Percentiles rank a stretch among this genome's conserved stretches.
phyloP scores from a whole-genome alignment of 2,888 invertebrate species.

The Erebia palarica region DNA sequence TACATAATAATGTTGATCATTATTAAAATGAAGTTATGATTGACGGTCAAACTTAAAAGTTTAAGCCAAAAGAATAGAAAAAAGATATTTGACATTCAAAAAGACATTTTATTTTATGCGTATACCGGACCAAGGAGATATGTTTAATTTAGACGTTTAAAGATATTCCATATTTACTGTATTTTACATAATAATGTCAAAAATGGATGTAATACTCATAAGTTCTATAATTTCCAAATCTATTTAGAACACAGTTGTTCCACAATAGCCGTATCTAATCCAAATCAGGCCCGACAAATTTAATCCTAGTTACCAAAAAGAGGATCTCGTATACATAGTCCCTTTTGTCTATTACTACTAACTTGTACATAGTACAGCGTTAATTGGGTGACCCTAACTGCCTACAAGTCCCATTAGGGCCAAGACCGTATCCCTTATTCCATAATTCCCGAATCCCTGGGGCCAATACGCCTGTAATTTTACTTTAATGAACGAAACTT shows the following conservation, averaged over 20 bases:
- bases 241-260: neutral
- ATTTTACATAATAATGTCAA: too few species aligned
- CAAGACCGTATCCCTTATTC: constrained; percentile 58
- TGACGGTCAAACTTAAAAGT: too few species aligned
- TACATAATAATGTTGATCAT: too few species aligned
- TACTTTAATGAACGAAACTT: constrained; percentile 74
- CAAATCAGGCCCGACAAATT: constrained; percentile 11
- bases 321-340: constrained; percentile 38
- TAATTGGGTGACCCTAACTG: constrained; percentile 64
- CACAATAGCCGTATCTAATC: constrained; percentile 17
- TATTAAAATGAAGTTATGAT: too few species aligned
- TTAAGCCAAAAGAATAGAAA: too few species aligned
- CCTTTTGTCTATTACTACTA: constrained; percentile 32
- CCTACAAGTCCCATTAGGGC: constrained; percentile 66
- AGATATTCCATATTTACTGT: too few species aligned
- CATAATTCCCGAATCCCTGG: constrained; percentile 57
- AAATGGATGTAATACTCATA: too few species aligned
- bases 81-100: too few species aligned
- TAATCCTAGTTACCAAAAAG: constrained; percentile 31
- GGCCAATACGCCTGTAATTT: constrained; percentile 72
- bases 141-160: too few species aligned
- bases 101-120: too few species aligned
- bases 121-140: too few species aligned
- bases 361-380: constrained; percentile 42
- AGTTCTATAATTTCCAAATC: neutral